Evolutionary conservation across 2,888 invertebrate genomes (phyloP).

Genomic region (Tricholauxania praeusta): DNA sequence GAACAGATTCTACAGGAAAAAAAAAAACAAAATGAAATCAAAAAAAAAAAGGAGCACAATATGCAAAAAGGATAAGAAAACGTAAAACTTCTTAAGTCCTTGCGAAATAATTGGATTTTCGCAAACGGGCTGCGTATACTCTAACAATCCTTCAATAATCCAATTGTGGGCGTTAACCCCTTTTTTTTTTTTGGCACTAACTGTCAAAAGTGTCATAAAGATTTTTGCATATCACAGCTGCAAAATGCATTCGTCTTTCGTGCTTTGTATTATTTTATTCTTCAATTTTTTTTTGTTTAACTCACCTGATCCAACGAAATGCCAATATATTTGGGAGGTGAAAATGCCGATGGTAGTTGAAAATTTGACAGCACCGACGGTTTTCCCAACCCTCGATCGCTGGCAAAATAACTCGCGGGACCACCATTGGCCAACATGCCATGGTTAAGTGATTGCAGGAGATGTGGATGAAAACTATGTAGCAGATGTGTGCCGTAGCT

Average conservation of each 20-base stretch:
- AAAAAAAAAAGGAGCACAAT: slow-evolving; percentile 32
- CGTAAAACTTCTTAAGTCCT: slow-evolving; percentile 11
- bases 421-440: slow-evolving; percentile 69
- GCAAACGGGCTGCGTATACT: slow-evolving; percentile 14
- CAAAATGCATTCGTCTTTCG: slow-evolving; percentile 5
- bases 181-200: background rate
- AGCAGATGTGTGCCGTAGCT: slow-evolving; percentile 78
- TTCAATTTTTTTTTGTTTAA: background rate
- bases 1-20: slow-evolving; percentile 62
- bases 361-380: slow-evolving; percentile 74
- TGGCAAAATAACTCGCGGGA: slow-evolving; percentile 65
- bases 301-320: slow-evolving; percentile 68
- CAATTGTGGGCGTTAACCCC: background rate
- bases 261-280: background rate
- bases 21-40: slow-evolving; percentile 8
- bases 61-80: slow-evolving; percentile 40
- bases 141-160: background rate
- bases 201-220: slow-evolving; percentile 31
- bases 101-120: slow-evolving; percentile 47
- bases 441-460: slow-evolving; percentile 76
- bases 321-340: slow-evolving; percentile 76
- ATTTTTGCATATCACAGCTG: slow-evolving; percentile 17
- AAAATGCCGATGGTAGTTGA: slow-evolving; percentile 79
- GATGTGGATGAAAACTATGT: slow-evolving; percentile 79
- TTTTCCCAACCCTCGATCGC: slow-evolving; percentile 70